Percentiles rank a stretch among this genome's conserved stretches.
These are phyloP conservation scores for Paramormyrops kingsleyae DNA, from an alignment of 2,113 vertebrate species.

Conservation along the genomic window DNA sequence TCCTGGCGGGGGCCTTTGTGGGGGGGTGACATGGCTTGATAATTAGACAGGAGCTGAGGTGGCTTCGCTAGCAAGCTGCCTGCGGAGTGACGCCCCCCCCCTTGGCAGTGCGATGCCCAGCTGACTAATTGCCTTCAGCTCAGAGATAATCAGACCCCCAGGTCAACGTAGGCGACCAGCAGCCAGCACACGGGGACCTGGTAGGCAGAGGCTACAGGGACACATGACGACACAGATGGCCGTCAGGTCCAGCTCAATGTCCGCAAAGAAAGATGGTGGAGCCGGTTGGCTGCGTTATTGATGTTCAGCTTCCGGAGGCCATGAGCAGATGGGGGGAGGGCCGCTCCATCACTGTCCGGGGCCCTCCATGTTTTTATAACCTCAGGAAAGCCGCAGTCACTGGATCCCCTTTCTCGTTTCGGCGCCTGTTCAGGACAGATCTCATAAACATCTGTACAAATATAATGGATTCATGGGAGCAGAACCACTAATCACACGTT, in stretches of 20 bases:
- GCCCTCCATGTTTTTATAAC: slow-evolving; percentile 52
- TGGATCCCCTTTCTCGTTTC: slow-evolving; percentile 40
- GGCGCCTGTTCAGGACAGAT: slow-evolving; percentile 36
- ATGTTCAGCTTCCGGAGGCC: background rate
- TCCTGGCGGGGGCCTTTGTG: background rate
- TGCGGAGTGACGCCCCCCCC: slow-evolving; percentile 22
- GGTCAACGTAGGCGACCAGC: slow-evolving; percentile 39
- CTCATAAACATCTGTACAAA: slow-evolving; percentile 47
- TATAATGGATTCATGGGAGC: slow-evolving; percentile 19
- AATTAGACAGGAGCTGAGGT: background rate
- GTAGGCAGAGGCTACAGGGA: background rate
- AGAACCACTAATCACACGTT: slow-evolving; percentile 36
- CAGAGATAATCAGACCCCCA: slow-evolving; percentile 48
- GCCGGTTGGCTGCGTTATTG: background rate
- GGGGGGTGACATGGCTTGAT: slow-evolving; percentile 18
- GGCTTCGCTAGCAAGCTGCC: slow-evolving; percentile 26
- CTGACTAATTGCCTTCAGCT: slow-evolving; percentile 50
- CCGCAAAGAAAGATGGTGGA: background rate
- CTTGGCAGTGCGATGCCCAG: slow-evolving; percentile 34
- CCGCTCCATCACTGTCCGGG: slow-evolving; percentile 45
- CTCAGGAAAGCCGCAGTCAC: slow-evolving; percentile 39
- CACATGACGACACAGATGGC: background rate
- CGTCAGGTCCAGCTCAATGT: background rate
- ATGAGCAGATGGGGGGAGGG: background rate
- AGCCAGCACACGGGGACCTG: background rate